Percentiles rank a stretch among this genome's conserved stretches.
Conservation (phyloP, 2,797 vertebrate genomes). For the Chaetophractus vellerosus region DNA sequence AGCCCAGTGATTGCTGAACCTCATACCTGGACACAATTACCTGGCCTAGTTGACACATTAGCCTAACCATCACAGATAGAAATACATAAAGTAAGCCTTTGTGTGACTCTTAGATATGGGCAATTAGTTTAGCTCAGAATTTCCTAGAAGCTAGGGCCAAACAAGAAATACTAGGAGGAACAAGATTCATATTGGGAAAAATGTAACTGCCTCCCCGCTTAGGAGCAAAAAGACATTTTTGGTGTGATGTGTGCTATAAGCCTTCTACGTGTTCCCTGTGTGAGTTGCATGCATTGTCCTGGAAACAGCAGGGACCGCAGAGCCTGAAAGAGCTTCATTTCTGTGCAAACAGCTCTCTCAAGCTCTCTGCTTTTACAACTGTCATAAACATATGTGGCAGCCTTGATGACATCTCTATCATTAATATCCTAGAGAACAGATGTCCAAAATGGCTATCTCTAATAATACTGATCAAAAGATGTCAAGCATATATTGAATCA, state of each 20-base stretch:
- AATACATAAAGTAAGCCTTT: neutral
- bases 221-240: neutral
- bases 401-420: neutral
- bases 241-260: neutral
- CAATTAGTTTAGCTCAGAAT: neutral
- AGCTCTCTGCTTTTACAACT: neutral
- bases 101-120: neutral
- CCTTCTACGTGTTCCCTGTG: neutral
- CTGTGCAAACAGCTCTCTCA: neutral
- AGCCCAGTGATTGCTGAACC: no score
- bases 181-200: neutral
- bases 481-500: neutral
- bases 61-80: no score
- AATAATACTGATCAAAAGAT: neutral
- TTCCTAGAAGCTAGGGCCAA: neutral
- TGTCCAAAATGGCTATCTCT: neutral
- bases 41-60: no score
- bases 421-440: neutral
- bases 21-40: no score
- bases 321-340: fast-evolving
- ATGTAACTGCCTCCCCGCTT: neutral
- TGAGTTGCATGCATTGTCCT: no score
- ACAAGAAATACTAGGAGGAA: neutral
- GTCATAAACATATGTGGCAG: neutral
- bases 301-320: fast-evolving